Base-by-base conservation (phyloP, 2,888 invertebrate species). In the Crioceris asparagi region DNA sequence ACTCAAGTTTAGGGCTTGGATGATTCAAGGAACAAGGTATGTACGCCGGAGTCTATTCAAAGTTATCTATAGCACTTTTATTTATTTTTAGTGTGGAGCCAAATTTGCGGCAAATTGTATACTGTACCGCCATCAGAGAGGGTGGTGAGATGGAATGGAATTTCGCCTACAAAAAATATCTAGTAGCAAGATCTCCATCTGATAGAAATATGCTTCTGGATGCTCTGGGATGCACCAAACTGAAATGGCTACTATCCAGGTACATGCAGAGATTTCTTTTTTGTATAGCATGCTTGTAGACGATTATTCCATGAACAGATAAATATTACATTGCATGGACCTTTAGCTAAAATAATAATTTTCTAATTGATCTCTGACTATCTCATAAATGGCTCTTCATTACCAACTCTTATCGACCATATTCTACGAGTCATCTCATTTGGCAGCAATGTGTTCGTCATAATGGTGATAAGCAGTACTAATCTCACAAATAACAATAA, bases 71-170 rank as follows among this genome's bases (percentile, higher is more conserved):
- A 25, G 34, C 29, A 17, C 17, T 17, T 4, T 34, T 7, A 17
- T 35, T 43, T 36, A 34, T 46, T 58, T 58, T 33, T 47, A 77
- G 76, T 32, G 71, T 83, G 36, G 68, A 74, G 25, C 72, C 76
- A 7, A 75, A 78, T 56, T 56, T 80, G 17, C 72, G 75, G 42
- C 60, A 67, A 3, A 68, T 71, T 5, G 74, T 79, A 21, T 80
- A 79, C 55, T 82, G 83, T 51, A 73, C 74, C 2, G 77, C 76
- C 1, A 65, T 82, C 23, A 65, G 71, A 21, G 68, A 74, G 48
- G 81, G 79, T 1, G 72, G 71, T 1, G 69, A 70, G 45, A 65
- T 65, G 6, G 81, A 80, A 58, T 83, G 82, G 82, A 67, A 78
- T 40, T 79, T 76, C 52, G 73, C 75, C 14, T 76, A 74, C 55